Evolutionary conservation across 2,888 invertebrate species (phyloP), one percentile per base, ranked within the genome.

Genomic region (Nipponacmea schrenckii): DNA sequence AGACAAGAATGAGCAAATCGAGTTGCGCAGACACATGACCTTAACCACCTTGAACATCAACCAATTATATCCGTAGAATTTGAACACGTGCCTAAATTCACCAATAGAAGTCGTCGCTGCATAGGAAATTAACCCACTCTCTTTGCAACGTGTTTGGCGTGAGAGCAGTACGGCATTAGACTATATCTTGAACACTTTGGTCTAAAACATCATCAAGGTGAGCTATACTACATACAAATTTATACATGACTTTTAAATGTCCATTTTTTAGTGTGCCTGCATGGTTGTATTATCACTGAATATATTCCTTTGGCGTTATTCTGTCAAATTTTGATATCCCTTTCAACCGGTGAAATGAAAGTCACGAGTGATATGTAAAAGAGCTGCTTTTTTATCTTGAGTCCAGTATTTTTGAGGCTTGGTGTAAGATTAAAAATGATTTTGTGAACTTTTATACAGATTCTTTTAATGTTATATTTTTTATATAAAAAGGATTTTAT

Each of bases 131-230:
- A 39, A 68, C 39, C 44, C 68, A 44, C 56, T 68, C 68, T 62
- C 68, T 68, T 68, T 68, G 68, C 68, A 68, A 68, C 68, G 68
- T 68, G 68, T 20, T 56, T 56, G 20, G 56, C 2, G 20, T 10
- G 56, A 56, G 56, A 56, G 56, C 24, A 56, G 56, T 56, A 24
- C 20, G 56, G 20, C 14, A 56, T 4, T 56, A 39, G 20, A 20
- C 14, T 56, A 14, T 56, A 5, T 56, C 24, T 56, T 24, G 56
- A 15, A 56, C 20, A 12, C 10, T 10, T 56, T 56, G 20, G 20
- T 20, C 20, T 56, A 56, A 10, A 24, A 56, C 12, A 24, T 56
- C 56, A 20, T 56, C 20, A 56, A 56, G 56, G 56, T 39, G 39
- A 39, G 39, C 39, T 20, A 24, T 56, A 56, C 24, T 56, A 2